A percentile compares a stretch with the other conserved stretches of the same genome.
Evolutionary conservation across 2,888 invertebrate genomes (phyloP).

Genomic region (Drosophila colorata): DNA sequence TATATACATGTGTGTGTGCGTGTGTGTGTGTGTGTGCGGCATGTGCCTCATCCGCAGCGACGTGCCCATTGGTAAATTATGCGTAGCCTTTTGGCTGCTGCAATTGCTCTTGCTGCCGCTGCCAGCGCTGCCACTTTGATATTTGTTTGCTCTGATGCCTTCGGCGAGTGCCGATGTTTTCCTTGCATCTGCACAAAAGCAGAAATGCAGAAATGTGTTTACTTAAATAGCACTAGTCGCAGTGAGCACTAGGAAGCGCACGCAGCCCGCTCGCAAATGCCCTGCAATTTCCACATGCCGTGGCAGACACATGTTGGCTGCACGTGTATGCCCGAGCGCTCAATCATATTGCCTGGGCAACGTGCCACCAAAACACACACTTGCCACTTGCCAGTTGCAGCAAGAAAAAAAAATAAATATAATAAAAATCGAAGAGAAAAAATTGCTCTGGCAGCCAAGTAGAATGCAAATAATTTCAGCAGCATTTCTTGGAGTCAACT

Average conservation of each 20-base stretch:
- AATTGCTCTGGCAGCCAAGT: constrained; percentile 39
- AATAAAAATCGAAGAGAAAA: constrained; percentile 6
- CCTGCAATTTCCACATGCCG: constrained; percentile 45
- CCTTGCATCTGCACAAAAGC: constrained; percentile 31
- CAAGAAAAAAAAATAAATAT: constrained; percentile 14
- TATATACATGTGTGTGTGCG: background rate
- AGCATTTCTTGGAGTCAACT: constrained; percentile 32
- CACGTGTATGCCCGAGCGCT: constrained; percentile 51
- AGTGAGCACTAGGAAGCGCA: constrained; percentile 15
- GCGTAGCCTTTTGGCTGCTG: constrained; percentile 58
- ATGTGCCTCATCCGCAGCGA: constrained; percentile 20
- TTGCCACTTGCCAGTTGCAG: constrained; percentile 16
- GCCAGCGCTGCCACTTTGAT: constrained; percentile 20
- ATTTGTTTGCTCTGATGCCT: constrained; percentile 64
- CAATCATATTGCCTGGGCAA: constrained; percentile 67
- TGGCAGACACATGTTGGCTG: constrained; percentile 58
- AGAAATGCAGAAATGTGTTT: constrained; percentile 64
- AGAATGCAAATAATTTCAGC: constrained; percentile 63
- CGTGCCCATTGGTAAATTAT: constrained; percentile 65
- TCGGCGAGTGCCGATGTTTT: constrained; percentile 49
- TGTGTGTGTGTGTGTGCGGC: constrained; percentile 9
- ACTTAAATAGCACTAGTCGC: constrained; percentile 72
- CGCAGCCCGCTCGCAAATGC: constrained; percentile 51
- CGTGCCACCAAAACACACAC: constrained; percentile 29
- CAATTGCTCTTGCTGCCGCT: constrained; percentile 33